These are phyloP conservation scores for Mesoligia furuncula DNA, from an alignment of 2,888 invertebrate genomes.

Conservation along the genomic window DNA sequence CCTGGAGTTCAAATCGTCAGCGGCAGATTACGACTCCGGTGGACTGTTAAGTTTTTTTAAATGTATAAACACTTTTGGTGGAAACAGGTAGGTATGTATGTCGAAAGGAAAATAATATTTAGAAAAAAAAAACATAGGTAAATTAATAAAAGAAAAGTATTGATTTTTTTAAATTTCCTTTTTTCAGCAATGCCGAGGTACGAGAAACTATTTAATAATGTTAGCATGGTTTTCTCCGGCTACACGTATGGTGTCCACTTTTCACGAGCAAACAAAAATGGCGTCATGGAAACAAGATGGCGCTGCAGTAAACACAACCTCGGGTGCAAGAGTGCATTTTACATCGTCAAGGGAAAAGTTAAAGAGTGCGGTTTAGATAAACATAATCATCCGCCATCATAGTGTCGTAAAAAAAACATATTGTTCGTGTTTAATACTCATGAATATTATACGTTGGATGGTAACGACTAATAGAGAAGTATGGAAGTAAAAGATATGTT, in stretches of 20 bases:
- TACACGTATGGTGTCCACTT: conserved; percentile 6
- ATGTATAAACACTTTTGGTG: neutral
- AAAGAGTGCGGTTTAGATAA: neutral
- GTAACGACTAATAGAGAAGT: too few relatives aligned
- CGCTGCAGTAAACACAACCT: conserved; percentile 11
- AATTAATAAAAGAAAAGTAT: neutral
- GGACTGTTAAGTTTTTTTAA: neutral
- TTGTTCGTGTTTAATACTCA: neutral
- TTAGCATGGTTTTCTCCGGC: conserved; percentile 1
- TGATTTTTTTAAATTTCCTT: neutral
- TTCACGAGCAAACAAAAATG: neutral
- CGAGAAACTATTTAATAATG: neutral
- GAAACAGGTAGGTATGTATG: neutral
- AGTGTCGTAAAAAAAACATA: neutral
- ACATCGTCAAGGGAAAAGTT: neutral
- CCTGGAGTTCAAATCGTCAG: too few relatives aligned
- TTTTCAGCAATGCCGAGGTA: neutral
- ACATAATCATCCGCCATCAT: conserved; percentile 13
- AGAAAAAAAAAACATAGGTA: neutral
- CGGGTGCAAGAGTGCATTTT: conserved; percentile 11
- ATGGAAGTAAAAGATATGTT: neutral
- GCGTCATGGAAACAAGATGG: conserved; percentile 13
- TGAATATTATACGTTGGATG: too few relatives aligned
- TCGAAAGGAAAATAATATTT: neutral
- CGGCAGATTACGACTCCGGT: neutral